These are phyloP conservation scores for Galeopterus variegatus DNA, from an alignment of 2,113 vertebrate species.

Conservation along the genomic window DNA sequence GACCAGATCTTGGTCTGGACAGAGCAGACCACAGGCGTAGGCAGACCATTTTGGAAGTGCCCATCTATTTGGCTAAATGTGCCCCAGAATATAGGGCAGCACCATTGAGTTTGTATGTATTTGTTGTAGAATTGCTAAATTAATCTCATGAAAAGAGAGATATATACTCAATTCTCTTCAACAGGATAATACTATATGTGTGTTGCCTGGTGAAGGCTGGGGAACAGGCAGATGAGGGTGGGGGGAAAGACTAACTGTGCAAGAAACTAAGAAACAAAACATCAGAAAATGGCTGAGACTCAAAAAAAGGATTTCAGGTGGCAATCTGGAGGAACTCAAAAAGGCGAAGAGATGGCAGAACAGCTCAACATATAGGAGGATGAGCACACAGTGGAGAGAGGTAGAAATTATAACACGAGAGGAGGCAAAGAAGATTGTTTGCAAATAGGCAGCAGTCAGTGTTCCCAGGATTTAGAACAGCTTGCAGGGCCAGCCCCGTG, in stretches of 20 bases:
- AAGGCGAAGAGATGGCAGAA: neutral
- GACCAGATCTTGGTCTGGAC: neutral
- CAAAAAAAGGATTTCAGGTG: neutral
- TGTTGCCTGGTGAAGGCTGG: neutral
- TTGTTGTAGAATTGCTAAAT: neutral
- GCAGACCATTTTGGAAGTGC: neutral
- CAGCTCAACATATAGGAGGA: neutral
- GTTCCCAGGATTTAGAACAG: neutral
- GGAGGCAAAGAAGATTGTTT: neutral
- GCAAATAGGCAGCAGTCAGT: neutral
- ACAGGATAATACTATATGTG: accelerated
- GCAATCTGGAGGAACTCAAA: neutral
- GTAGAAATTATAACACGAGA: neutral
- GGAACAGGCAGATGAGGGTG: neutral
- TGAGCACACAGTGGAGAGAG: neutral
- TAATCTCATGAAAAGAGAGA: neutral
- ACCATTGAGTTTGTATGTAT: neutral
- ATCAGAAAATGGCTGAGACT: neutral
- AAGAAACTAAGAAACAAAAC: neutral
- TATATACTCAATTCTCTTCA: neutral
- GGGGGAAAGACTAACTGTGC: neutral
- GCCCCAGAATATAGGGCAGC: neutral
- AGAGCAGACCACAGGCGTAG: neutral
- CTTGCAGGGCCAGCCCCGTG: neutral
- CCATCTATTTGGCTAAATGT: neutral